These are phyloP conservation scores for Leistus spinibarbis DNA, from an alignment of 2,888 invertebrate species.

Conservation along the genomic window DNA sequence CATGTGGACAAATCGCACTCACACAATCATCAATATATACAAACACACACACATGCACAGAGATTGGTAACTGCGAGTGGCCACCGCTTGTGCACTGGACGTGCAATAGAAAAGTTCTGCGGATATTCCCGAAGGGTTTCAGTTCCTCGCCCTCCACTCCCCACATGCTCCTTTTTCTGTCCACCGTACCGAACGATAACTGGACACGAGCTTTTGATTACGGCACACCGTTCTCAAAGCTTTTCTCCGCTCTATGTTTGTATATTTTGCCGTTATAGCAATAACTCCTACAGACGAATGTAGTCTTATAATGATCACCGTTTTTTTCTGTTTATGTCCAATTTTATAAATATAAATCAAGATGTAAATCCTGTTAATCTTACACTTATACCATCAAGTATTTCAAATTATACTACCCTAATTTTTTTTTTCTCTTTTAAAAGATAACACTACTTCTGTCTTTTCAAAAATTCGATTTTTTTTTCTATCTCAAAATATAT, in stretches of 20 bases:
- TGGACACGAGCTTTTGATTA: conserved; percentile 38
- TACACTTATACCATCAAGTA: too few relatives aligned
- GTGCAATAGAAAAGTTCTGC: conserved; percentile 36
- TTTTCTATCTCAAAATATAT: too few relatives aligned
- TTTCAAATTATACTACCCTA: too few relatives aligned
- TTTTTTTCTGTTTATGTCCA: neutral
- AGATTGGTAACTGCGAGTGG: conserved; percentile 8
- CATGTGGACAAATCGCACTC: conserved; percentile 31
- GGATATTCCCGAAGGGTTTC: conserved; percentile 28
- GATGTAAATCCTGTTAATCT: too few relatives aligned
- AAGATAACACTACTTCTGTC: too few relatives aligned
- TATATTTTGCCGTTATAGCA: neutral
- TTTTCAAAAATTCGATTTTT: too few relatives aligned
- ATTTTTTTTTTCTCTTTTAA: too few relatives aligned
- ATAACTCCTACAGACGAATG: neutral
- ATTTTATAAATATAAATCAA: neutral
- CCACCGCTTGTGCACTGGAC: neutral
- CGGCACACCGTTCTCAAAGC: conserved; percentile 18
- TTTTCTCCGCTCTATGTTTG: neutral
- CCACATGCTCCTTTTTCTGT: neutral
- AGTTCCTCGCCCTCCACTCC: conserved; percentile 2
- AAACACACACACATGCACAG: neutral
- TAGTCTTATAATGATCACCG: neutral
- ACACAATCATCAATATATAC: neutral
- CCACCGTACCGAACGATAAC: conserved; percentile 17